phyloP scores from a whole-genome alignment of 2,113 vertebrate species.

The Ariopsis seemanni region DNA sequence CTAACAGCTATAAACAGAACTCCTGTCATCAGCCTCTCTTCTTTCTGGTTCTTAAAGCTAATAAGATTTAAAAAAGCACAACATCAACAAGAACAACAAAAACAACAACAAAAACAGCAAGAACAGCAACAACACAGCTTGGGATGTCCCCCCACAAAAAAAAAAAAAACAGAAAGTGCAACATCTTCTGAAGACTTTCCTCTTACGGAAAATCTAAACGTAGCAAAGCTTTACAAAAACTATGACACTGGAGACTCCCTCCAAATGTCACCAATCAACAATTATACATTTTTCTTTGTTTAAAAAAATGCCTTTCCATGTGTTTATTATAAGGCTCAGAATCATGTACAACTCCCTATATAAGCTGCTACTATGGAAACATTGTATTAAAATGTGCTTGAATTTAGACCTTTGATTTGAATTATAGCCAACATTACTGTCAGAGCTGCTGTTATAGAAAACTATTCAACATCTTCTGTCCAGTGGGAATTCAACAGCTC shows the following conservation, averaged over 20 bases:
- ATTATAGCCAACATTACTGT: not conserved
- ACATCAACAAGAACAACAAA: not conserved
- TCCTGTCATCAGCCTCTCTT: not conserved
- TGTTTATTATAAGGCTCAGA: not conserved
- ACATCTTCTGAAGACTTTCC: too few species aligned
- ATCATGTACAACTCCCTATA: not conserved
- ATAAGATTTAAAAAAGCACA: too few species aligned
- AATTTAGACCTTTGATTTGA: not conserved
- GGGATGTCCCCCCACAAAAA: too few species aligned
- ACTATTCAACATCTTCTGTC: not conserved
- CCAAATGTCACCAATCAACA: too few species aligned
- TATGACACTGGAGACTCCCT: too few species aligned
- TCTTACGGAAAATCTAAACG: not conserved
- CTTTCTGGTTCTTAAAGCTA: not conserved
- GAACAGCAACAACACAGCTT: too few species aligned
- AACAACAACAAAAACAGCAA: not conserved
- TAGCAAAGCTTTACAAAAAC: not conserved
- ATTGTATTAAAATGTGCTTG: not conserved
- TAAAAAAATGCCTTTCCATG: not conserved
- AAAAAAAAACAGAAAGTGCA: too few species aligned
- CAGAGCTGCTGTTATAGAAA: not conserved
- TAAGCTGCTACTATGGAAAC: not conserved
- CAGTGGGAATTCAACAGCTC: not conserved
- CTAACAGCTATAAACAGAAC: not conserved
- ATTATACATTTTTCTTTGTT: not conserved